These are phyloP conservation scores for Cyprinus carpio DNA, from an alignment of 2,113 vertebrate genomes.

Conservation along the genomic window DNA sequence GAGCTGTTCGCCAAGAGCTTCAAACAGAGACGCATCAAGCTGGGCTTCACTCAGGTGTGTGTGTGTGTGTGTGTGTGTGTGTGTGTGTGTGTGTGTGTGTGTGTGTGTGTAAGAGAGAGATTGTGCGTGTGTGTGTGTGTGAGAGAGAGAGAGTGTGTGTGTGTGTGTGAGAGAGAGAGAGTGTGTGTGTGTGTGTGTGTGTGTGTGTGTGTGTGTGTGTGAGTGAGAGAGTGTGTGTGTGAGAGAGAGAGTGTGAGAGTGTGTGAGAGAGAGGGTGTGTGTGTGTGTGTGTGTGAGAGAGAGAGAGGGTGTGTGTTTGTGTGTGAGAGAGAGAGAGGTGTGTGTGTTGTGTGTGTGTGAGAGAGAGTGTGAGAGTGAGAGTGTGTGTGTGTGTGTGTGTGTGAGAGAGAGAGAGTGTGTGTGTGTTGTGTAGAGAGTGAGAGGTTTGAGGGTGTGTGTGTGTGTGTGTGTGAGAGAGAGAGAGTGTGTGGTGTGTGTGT, in stretches of 20 bases:
- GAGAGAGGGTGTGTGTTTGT: neutral
- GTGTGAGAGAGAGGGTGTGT: no score
- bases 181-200: neutral
- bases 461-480: conserved; percentile 82
- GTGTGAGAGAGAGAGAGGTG: conserved; percentile 87
- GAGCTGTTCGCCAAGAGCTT: conserved; percentile 99
- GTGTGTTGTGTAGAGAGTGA: neutral
- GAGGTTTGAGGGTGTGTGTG: neutral
- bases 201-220: no score
- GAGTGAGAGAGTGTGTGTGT: no score
- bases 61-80: no score
- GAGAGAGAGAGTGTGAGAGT: no score
- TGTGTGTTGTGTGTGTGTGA: conserved; percentile 59
- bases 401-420: conserved; percentile 80
- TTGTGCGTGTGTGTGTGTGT: no score
- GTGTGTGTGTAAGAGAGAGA: no score
- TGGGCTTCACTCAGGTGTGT: conserved; percentile 97
- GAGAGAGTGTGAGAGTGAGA: no score
- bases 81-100: no score
- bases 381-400: neutral
- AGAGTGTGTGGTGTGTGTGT: neutral
- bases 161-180: neutral
- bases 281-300: no score
- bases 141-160: no score
- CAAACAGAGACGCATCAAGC: conserved; percentile 99